These are phyloP conservation scores for Orthochromis malagaraziensis DNA, from an alignment of 2,113 vertebrate species.

Conservation along the genomic window DNA sequence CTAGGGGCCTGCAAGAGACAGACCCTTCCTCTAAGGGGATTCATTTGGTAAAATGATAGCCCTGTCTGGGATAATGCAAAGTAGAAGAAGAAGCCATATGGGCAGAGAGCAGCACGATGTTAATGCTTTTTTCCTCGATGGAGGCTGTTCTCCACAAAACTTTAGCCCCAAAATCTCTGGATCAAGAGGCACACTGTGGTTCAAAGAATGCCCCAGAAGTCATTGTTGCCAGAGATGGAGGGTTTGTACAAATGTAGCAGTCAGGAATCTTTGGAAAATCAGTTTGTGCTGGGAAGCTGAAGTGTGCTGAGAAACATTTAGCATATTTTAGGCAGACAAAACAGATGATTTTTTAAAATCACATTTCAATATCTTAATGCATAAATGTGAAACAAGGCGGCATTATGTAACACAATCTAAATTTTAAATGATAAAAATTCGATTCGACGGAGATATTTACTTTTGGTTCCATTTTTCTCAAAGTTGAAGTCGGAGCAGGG, in stretches of 20 bases:
- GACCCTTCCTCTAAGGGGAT: conserved; percentile 43
- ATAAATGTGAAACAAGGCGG: not conserved
- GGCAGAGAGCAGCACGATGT: conserved; percentile 25
- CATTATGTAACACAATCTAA: not conserved
- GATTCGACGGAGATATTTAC: not conserved
- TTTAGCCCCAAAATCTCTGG: conserved; percentile 11
- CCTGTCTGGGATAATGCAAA: conserved; percentile 44
- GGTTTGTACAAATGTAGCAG: not conserved
- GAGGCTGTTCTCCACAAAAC: conserved; percentile 27
- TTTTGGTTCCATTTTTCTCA: not conserved
- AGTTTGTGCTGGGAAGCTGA: not conserved
- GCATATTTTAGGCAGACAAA: not conserved
- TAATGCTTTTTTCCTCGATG: conserved; percentile 49
- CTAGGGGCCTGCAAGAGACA: conserved; percentile 11
- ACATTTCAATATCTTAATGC: not conserved
- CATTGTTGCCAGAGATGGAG: not conserved
- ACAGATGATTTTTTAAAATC: not conserved
- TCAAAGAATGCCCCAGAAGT: not conserved
- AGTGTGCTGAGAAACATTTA: not conserved
- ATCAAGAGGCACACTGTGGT: conserved; percentile 41
- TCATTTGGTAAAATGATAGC: conserved; percentile 61
- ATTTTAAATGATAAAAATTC: not conserved
- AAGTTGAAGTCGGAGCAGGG: not conserved
- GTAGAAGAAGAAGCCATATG: conserved; percentile 33
- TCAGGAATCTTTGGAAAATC: not conserved